These are phyloP conservation scores for Pocillopora grandis DNA, from an alignment of 92 coral and sea anemone genomes.

Conservation along the genomic window DNA sequence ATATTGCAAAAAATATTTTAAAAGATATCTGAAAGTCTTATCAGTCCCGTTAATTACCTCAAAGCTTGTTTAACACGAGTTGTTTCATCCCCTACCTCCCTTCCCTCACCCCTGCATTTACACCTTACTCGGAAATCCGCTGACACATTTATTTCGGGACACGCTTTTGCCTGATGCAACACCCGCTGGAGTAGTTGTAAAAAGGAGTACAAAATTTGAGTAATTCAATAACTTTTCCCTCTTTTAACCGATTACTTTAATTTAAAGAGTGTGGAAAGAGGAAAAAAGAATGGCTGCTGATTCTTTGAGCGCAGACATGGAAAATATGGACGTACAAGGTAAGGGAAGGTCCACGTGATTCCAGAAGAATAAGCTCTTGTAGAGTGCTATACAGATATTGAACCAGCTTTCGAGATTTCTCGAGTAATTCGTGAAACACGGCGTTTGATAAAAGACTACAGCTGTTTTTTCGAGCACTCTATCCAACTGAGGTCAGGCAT, in stretches of 20 bases:
- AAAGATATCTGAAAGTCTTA: too few species aligned
- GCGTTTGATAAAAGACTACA: too few species aligned
- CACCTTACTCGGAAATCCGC: background rate
- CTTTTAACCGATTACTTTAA: background rate
- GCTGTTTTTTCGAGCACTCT: too few species aligned
- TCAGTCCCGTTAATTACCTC: too few species aligned
- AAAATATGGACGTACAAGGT: conserved; percentile 45
- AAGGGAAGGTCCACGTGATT: conserved; percentile 18
- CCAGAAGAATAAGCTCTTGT: background rate
- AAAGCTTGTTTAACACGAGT: background rate
- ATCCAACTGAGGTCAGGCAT: too few species aligned
- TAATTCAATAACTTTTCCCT: background rate
- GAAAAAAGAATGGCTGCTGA: conserved; percentile 19
- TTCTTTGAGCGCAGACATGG: conserved; percentile 33
- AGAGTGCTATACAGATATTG: background rate
- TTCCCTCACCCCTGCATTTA: background rate
- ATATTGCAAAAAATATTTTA: too few species aligned
- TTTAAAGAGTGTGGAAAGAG: background rate
- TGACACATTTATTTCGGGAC: conserved; percentile 10
- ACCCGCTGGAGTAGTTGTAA: conserved; percentile 19
- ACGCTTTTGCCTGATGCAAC: conserved; percentile 52
- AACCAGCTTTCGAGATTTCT: too few species aligned
- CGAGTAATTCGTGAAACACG: too few species aligned
- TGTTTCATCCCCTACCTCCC: background rate
- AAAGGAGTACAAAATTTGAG: background rate